Conservation (phyloP, 1,140 invertebrate species). For the Venturia canescens region DNA sequence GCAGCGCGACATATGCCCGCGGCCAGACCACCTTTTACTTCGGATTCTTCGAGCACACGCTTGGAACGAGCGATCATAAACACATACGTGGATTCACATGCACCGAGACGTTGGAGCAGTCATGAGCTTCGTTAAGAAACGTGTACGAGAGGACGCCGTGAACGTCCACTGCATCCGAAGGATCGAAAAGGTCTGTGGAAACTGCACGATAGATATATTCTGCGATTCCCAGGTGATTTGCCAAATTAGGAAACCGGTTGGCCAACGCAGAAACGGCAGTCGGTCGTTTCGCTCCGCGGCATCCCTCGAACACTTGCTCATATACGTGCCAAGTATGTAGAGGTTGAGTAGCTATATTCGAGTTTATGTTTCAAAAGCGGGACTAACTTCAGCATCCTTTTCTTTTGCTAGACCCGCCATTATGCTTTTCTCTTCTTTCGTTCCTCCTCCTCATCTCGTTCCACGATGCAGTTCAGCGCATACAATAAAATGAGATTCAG, state of each 20-base stretch:
- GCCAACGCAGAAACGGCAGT: background rate
- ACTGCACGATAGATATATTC: constrained; percentile 33
- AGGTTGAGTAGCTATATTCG: background rate
- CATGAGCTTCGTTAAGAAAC: constrained; percentile 30
- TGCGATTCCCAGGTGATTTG: constrained; percentile 36
- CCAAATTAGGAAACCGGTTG: constrained; percentile 48
- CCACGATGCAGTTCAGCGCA: constrained; percentile 21
- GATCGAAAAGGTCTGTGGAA: constrained; percentile 1
- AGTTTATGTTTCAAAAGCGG: constrained; percentile 21
- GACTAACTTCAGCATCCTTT: background rate
- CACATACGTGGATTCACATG: background rate
- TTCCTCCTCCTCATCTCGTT: background rate
- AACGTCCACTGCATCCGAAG: background rate
- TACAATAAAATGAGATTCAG: constrained; percentile 39
- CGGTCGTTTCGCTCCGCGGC: constrained; percentile 18
- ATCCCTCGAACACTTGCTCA: background rate
- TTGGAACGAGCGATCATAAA: background rate
- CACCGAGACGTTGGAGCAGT: background rate
- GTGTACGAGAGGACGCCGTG: constrained; percentile 34
- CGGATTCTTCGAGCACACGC: background rate
- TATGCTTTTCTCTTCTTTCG: background rate
- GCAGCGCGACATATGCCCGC: background rate
- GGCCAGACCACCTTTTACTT: background rate
- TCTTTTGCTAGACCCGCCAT: background rate
- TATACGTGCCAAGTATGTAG: background rate